Evolutionary conservation across 1,140 invertebrate genomes (phyloP), one percentile per base, ranked within the genome.

Genomic region (Stenopsyche tienmushanensis): DNA sequence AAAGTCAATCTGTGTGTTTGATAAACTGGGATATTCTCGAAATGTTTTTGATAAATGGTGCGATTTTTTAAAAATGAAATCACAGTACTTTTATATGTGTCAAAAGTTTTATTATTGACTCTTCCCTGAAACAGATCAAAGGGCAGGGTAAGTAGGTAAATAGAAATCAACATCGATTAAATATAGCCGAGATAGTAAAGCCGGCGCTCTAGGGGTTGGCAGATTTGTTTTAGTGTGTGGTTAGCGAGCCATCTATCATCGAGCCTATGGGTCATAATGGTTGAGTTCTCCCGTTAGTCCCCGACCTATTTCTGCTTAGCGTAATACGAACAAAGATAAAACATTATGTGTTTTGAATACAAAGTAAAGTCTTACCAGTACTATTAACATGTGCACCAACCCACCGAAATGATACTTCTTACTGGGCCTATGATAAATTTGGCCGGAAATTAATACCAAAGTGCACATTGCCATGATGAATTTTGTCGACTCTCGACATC

Each of bases 261-360:
- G 59, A 50, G 45, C 39, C 29, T n/a, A n/a, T 54, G 63, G 63
- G 63, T 65, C 63, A 58, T 57, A 34, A 54, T 21, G 53, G 39
- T 45, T 34, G 10, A 50, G 10, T 65, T 57, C 23, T 21, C 17
- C 21, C n/a, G n/a, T n/a, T n/a, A n/a, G n/a, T n/a, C 45, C 18
- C 34, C 57, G 41, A 60, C 57, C 42, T 60, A 60, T 45, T 60
- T 45, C 57, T 64, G 62, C 53, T 49, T 49, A 50, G 53, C 18
- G 25, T 65, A 50, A 50, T 58, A 54, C 26, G 63, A 65, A 65
- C 63, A 58, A 49, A 44, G 63, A 65, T 65, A 65, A 65, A 65
- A 58, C 24, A 20, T 3, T 1, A 26, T 34, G 41, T 23, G 53
- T 24, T 58, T 65, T 65, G 63, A 65, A 65, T 65, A 65, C 63